Percentiles rank a stretch among this genome's conserved stretches.
Conservation (phyloP, 23 tunicate species). For the Ascidia mentula region DNA sequence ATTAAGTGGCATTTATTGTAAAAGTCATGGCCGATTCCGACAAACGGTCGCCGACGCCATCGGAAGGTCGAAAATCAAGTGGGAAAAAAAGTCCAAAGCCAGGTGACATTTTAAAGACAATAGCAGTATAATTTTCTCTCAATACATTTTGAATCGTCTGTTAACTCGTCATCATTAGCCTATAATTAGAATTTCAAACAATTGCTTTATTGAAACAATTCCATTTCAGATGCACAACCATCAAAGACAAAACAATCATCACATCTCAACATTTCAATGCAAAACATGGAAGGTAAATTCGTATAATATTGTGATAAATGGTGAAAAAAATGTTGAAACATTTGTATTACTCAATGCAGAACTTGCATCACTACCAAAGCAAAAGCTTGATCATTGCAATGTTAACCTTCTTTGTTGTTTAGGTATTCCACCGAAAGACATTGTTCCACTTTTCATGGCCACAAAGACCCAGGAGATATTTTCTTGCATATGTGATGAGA, state of each 20-base stretch:
- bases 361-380: not conserved
- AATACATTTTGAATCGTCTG: no score
- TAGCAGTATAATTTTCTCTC: no score
- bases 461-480: constrained; percentile 83
- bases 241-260: not conserved
- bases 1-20: no score
- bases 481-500: constrained; percentile 72
- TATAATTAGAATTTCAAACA: no score
- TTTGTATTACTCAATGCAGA: not conserved
- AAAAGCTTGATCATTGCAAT: not conserved
- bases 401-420: not conserved
- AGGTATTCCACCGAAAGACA: constrained; percentile 43
- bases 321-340: no score
- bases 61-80: constrained; percentile 15
- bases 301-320: no score
- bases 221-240: not conserved
- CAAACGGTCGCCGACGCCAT: constrained; percentile 17
- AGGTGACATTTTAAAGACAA: no score
- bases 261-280: not conserved
- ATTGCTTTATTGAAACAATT: no score
- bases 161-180: no score
- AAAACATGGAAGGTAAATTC: constrained; percentile 1
- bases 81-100: constrained; percentile 12
- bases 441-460: constrained; percentile 81
- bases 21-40: not conserved